Conservation (phyloP, 2,797 vertebrate genomes). For the Kryptopterus vitreolus region DNA sequence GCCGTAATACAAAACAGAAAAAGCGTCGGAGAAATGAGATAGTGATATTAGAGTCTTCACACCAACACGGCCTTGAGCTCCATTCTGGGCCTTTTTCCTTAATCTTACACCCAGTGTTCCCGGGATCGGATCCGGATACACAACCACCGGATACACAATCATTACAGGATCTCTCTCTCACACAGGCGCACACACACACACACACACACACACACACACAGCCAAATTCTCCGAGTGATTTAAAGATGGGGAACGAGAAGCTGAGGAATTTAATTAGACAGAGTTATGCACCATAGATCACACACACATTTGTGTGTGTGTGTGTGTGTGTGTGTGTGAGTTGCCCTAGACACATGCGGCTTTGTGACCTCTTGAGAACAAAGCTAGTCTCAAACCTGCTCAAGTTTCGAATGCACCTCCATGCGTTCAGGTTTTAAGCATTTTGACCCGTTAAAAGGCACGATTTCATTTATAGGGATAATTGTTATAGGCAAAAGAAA, state of each 20-base stretch:
- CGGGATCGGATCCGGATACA: background rate
- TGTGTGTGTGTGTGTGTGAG: slow-evolving; percentile 12
- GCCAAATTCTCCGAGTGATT: slow-evolving; percentile 25
- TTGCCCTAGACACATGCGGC: slow-evolving; percentile 21
- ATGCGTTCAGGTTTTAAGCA: background rate
- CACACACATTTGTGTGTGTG: slow-evolving; percentile 22
- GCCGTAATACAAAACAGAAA: background rate
- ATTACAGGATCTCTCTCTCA: background rate
- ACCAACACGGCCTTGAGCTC: too few relatives aligned
- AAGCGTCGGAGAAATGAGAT: background rate
- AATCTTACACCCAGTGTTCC: background rate
- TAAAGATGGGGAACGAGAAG: slow-evolving; percentile 34
- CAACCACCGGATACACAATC: background rate
- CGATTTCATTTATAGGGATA: too few relatives aligned
- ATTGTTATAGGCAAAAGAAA: too few relatives aligned
- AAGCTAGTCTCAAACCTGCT: slow-evolving; percentile 23
- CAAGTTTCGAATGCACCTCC: background rate
- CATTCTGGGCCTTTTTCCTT: background rate
- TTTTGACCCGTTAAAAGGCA: background rate
- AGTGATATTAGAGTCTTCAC: background rate
- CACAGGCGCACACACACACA: background rate
- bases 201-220: slow-evolving; percentile 3
- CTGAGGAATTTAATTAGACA: slow-evolving; percentile 49
- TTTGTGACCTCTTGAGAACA: slow-evolving; percentile 39
- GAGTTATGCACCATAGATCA: slow-evolving; percentile 45